Conservation (phyloP, 2,888 invertebrate genomes). For the Lomographa bimaculata region DNA sequence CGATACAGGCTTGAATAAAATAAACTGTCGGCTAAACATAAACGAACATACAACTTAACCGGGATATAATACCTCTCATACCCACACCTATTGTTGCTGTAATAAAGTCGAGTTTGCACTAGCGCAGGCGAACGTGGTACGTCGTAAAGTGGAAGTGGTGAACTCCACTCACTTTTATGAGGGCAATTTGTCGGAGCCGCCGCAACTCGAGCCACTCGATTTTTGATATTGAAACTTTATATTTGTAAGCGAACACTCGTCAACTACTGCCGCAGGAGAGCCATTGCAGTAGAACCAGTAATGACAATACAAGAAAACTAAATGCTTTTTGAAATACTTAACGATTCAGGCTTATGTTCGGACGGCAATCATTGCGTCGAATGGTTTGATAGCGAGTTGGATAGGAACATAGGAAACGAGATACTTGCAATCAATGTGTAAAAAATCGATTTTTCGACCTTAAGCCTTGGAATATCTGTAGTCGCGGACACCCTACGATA, state of each 20-base stretch:
- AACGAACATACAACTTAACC: slow-evolving; percentile 33
- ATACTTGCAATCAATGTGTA: too few species aligned
- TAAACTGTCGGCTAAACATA: slow-evolving; percentile 39
- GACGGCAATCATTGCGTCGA: too few species aligned
- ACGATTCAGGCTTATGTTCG: too few species aligned
- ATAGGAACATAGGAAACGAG: too few species aligned
- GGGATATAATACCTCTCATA: not conserved
- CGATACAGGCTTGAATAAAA: slow-evolving; percentile 38
- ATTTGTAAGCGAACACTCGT: slow-evolving; percentile 37
- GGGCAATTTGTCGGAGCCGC: slow-evolving; percentile 47
- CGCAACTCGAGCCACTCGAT: slow-evolving; percentile 44
- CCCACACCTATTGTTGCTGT: not conserved
- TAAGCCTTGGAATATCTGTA: too few species aligned
- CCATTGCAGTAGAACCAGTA: too few species aligned
- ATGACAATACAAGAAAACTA: too few species aligned
- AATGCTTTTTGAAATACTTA: too few species aligned
- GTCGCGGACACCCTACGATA: too few species aligned
- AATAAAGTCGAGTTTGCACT: slow-evolving; percentile 7
- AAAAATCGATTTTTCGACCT: too few species aligned
- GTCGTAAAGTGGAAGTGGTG: slow-evolving; percentile 35
- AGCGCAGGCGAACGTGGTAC: slow-evolving; percentile 10
- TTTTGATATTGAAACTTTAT: slow-evolving; percentile 50
- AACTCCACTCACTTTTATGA: slow-evolving; percentile 44
- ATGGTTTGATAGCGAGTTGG: too few species aligned
- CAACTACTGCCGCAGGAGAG: slow-evolving; percentile 19